Conservation (phyloP, 2,888 invertebrate species). For the Cryptus viduatorius region DNA sequence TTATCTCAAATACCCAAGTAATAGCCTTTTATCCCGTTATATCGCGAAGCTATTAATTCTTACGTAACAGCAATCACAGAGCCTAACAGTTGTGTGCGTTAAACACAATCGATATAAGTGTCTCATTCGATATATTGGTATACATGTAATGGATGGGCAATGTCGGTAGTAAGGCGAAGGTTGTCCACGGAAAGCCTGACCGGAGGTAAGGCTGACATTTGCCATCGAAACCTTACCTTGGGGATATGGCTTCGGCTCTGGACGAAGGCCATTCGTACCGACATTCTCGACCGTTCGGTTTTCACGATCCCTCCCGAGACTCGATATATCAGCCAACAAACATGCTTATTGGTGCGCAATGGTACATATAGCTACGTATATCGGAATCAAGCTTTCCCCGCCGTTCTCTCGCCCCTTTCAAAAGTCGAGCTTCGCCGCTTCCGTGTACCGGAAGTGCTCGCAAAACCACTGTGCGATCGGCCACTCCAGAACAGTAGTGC, state of each 20-base stretch:
- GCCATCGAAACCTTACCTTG: slow-evolving; percentile 80
- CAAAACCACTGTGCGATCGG: slow-evolving; percentile 50
- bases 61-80: background rate
- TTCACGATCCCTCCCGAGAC: slow-evolving; percentile 17
- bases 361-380: background rate
- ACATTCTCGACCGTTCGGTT: slow-evolving; percentile 25
- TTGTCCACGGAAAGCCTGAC: slow-evolving; percentile 68
- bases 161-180: slow-evolving; percentile 37
- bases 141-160: background rate
- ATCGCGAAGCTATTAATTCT: background rate
- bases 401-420: background rate
- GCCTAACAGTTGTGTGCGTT: background rate
- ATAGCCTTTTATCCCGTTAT: background rate
- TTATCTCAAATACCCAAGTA: too few species aligned
- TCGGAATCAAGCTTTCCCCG: background rate
- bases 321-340: slow-evolving; percentile 1
- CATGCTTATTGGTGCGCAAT: slow-evolving; percentile 19
- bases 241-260: slow-evolving; percentile 78
- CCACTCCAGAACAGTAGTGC: slow-evolving; percentile 19
- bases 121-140: slow-evolving; percentile 1
- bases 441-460: slow-evolving; percentile 49
- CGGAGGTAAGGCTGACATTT: slow-evolving; percentile 78
- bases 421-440: background rate
- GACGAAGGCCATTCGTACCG: slow-evolving; percentile 42
- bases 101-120: slow-evolving; percentile 12